Base-by-base conservation (phyloP, 2,797 vertebrate genomes). In the Sternarchorhynchus goeldii region DNA sequence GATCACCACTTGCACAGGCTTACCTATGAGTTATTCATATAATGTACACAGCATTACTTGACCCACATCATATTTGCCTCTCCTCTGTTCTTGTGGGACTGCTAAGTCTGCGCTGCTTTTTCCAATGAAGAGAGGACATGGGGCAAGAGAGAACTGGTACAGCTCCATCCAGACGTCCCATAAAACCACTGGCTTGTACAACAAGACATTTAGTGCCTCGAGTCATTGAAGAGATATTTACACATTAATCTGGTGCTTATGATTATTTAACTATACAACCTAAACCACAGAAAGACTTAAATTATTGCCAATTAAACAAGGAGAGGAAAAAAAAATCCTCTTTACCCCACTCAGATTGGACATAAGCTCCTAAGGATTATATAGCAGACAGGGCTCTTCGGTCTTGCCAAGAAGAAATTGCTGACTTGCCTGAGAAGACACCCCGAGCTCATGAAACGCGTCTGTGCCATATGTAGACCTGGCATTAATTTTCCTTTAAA, bases 231-330 rank as follows among this genome's bases (percentile, higher is more conserved):
- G 85, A 86, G 87, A 80, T 90, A 91, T 91, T 88, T 87, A 85
- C 88, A 89, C 82, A 88, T 90, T 88, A 87, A 84, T 85, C 85
- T 88, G 86, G 84, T 88, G 88, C 69, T 87, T 89, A 85, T 89
- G 88, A 91, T 91, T 91, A 89, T 82, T 81, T 88, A 81, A 86
- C 88, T 84, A 79, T 81, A 86, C 85, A 87, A 80, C 84, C 85
- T 86, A 73, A 89, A 84, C 86, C 88, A 82, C 77, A 41, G 63
- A 84, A 80, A 87, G 83, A 72, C 88, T 90, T 83, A 88, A 90
- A 90, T 91, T 90, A 91, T 90, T 91, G 88, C n/a, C 88, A 92
- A 91, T 92, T 91, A 91, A 88, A 91, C 91, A 86, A 88, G 86
- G 83, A 78, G 56, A 14, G 25, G 25, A 36, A 58, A 55, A 79